Base-by-base conservation (phyloP, 2,113 vertebrate species). In the Cacatua alba region DNA sequence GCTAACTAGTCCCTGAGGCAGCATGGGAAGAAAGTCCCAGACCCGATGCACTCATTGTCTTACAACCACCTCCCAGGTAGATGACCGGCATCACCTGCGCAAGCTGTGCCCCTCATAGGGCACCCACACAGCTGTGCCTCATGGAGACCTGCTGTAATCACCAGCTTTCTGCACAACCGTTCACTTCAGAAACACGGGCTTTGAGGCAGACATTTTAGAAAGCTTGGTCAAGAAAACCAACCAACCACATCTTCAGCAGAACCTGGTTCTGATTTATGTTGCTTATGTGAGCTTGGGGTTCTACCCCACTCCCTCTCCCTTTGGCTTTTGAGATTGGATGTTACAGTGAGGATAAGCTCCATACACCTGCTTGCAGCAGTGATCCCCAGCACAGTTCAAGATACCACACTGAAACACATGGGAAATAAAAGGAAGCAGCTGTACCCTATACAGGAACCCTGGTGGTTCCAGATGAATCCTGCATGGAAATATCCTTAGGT, bases 391-490 rank as follows among this genome's bases (percentile, higher is more conserved):
- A 64, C n/a, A 29, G 68, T 57, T 90, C 28, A 52, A 57, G 79
- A 18, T 6, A 51, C 43, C 60, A 37, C 53, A 44, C 4, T 0
- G 29, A 52, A 37, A 51, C 59, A 81, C 13, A 17, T 7, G 18
- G 65, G 76, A 80, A 83, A 81, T 55, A 28, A 92, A 86, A 92
- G 64, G 55, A 67, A 90, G 41, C 76, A 86, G 86, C 62, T 92
- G 94, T 93, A 86, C 72, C 18, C 46, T 19, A 7, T 12, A 23
- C 20, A 74, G 78, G 46, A 90, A 78, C 64, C 17, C 63, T 59
- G 26, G 24, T 2, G 1, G 49, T 88, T 76, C 63, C 83, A 55
- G 72, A 63, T 46, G 69, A 86, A 88, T 76, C n/a, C 23, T 74
- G 35, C 44, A 37, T 60, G 53, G 65, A 74, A 79, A 68, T 72